Evolutionary conservation across 1,140 invertebrate species (phyloP).

Genomic region (Trichonephila inaurata): DNA sequence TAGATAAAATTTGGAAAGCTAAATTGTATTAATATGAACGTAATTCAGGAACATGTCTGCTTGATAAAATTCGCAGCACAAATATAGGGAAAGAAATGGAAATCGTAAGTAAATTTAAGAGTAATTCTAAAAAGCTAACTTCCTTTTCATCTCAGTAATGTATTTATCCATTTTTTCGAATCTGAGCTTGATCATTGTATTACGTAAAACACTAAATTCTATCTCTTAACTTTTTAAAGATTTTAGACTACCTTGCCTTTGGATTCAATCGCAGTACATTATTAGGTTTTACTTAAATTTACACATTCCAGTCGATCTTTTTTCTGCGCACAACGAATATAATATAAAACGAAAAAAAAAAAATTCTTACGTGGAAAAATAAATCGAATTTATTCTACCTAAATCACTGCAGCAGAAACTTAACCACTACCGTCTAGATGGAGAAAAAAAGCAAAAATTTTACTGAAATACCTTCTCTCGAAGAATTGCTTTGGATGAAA

Average conservation of each 20-base stretch:
- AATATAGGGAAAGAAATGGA: too few species aligned
- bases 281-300: conserved; percentile 11
- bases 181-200: background rate
- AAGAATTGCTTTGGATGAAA: background rate
- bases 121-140: too few species aligned
- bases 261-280: conserved; percentile 12
- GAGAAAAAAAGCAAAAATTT: background rate
- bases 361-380: background rate
- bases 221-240: background rate
- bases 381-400: conserved; percentile 6
- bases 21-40: too few species aligned
- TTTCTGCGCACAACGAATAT: background rate
- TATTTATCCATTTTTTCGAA: background rate
- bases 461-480: background rate
- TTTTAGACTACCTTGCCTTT: background rate
- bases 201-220: background rate
- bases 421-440: too few species aligned
- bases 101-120: too few species aligned
- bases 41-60: too few species aligned
- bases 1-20: too few species aligned
- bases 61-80: too few species aligned
- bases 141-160: background rate
- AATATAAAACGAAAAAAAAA: background rate
- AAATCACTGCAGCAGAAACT: background rate
- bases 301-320: background rate